Evolutionary conservation across 2,797 vertebrate species (phyloP).

Genomic region (Cetoscarus ocellatus): DNA sequence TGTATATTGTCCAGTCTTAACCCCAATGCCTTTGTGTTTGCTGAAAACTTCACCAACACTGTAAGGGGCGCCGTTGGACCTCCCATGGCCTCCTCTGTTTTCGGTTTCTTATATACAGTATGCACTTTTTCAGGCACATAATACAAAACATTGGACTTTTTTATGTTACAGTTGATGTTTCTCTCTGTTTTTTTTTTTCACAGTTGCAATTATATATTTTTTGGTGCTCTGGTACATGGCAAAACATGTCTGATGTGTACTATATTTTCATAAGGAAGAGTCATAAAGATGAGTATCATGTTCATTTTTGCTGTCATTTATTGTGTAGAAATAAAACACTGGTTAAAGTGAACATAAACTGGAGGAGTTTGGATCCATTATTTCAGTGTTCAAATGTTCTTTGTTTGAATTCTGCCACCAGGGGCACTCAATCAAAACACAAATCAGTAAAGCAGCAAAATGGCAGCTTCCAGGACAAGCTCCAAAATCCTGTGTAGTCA

Average conservation of each 20-base stretch:
- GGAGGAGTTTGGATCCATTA: constrained; percentile 46
- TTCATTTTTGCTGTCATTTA: constrained; percentile 86
- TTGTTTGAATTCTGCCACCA: background rate
- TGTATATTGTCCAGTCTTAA: constrained; percentile 54
- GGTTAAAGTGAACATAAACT: constrained; percentile 78
- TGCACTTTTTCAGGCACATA: constrained; percentile 84
- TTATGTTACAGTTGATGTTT: constrained; percentile 69
- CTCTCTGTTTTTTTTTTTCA: constrained; percentile 74
- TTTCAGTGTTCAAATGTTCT: constrained; percentile 23
- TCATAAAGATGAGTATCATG: constrained; percentile 82
- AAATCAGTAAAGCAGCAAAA: no score
- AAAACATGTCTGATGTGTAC: constrained; percentile 82
- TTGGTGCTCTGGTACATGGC: constrained; percentile 83
- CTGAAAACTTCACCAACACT: constrained; percentile 72
- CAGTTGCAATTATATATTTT: constrained; percentile 80
- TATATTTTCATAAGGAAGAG: constrained; percentile 84
- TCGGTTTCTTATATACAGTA: constrained; percentile 71
- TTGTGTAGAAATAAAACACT: constrained; percentile 88
- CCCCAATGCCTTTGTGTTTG: constrained; percentile 63
- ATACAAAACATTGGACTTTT: constrained; percentile 74
- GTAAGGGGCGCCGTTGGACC: constrained; percentile 70
- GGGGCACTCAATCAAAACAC: no score
- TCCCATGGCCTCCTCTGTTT: constrained; percentile 65
- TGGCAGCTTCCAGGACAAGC: no score
- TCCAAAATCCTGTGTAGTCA: no score